Base-by-base conservation (phyloP, 2,888 invertebrate species). In the Pheosia gnoma region DNA sequence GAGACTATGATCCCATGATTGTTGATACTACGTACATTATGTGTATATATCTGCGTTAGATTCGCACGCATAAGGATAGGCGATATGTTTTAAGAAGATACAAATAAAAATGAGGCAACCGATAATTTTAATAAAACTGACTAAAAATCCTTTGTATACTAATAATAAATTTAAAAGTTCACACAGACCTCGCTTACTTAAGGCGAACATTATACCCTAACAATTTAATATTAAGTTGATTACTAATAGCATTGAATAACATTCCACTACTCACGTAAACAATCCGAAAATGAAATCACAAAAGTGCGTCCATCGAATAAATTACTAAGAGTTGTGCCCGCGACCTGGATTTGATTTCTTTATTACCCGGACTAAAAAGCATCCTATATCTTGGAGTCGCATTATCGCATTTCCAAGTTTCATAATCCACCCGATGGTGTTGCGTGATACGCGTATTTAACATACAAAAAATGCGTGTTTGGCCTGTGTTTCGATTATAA, bases 161-260 rank as follows among this genome's bases (percentile, higher is more conserved):
- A 55, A 61, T 63, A 60, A 36, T 52, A 36, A 38, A 59, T 53
- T 63, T 47, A 60, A 59, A 58, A 59, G 67, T 57, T 47, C 58
- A 25, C 63, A 60, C 54, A 57, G 13, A 65, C 58, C 59, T 72
- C 61, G 65, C 73, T 70, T 72, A 67, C 58, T 65, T 66, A 75
- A 39, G 51, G 66, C 64, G 67, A 67, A 59, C 43, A 67, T 59
- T 66, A 67, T 63, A 53, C 60, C 57, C 63, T 72, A 72, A 63
- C 11, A 72, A 75, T 74, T 75, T 75, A 68, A 59, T 65, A 66
- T 56, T 61, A 63, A 61, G 61, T 63, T 59, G 62, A 66, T 74
- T 53, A 37, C 55, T 61, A 70, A 65, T 53, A 59, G 47, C 57
- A 37, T 58, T 65, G 43, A 53, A 55, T 53, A 65, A 58, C 45